phyloP scores from a whole-genome alignment of 2,797 vertebrate genomes.

The Eidolon dupreanum region DNA sequence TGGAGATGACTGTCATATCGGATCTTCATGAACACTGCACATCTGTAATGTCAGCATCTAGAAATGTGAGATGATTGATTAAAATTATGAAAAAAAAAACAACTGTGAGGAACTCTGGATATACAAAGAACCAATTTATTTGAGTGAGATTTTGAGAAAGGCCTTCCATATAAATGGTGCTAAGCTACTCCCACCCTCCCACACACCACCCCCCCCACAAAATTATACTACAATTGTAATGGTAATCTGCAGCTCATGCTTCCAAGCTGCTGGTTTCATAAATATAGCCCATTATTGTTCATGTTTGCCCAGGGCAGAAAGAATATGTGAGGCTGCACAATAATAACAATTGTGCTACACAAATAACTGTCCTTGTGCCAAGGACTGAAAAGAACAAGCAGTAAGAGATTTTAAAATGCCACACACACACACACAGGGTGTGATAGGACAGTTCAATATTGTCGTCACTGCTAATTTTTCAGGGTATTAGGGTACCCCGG shows the following conservation, averaged over 20 bases:
- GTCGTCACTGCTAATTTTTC: constrained; percentile 2
- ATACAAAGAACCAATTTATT: constrained; percentile 68
- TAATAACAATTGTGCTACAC: constrained; percentile 72
- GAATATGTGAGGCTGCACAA: constrained; percentile 66
- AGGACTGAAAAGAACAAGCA: constrained; percentile 61
- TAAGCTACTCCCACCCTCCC: background rate
- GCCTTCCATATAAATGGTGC: constrained; percentile 61
- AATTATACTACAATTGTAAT: constrained; percentile 57
- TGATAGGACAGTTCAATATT: constrained; percentile 36
- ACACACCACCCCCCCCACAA: background rate
- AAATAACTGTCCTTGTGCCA: constrained; percentile 66
- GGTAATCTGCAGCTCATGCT: constrained; percentile 57
- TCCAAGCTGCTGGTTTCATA: constrained; percentile 66
- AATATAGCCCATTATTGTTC: constrained; percentile 76
- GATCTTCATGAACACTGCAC: background rate
- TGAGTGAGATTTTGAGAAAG: constrained; percentile 44
- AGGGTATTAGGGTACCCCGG: background rate
- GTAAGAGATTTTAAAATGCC: constrained; percentile 60
- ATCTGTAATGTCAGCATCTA: constrained; percentile 56
- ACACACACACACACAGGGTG: background rate
- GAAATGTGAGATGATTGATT: constrained; percentile 45
- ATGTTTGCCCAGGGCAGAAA: constrained; percentile 62
- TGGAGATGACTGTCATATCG: background rate
- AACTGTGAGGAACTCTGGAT: constrained; percentile 36
- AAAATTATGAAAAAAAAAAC: background rate